A percentile compares a stretch with the other conserved stretches of the same genome.
phyloP scores from a whole-genome alignment of 1,140 invertebrate species.

The Melitaea cinxia region DNA sequence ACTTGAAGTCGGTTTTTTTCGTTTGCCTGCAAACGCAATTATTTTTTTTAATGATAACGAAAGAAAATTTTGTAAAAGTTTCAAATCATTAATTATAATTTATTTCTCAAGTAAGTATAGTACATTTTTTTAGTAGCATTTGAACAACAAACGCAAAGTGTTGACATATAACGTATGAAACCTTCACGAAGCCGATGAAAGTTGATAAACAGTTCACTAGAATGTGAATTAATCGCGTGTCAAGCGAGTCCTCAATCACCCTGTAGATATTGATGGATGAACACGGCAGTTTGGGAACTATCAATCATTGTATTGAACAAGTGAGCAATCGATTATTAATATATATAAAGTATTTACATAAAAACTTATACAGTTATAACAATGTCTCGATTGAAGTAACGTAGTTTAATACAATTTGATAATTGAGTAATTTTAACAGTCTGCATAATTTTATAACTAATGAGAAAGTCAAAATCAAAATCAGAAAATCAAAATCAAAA shows the following conservation, averaged over 20 bases:
- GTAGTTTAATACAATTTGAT: too few relatives aligned
- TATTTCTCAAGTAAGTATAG: not conserved
- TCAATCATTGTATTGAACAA: conserved; percentile 25
- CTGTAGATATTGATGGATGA: conserved; percentile 20
- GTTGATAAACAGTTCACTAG: conserved; percentile 17
- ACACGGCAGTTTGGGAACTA: conserved; percentile 22
- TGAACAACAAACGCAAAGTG: not conserved
- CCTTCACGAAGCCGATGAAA: conserved; percentile 5
- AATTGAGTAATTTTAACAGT: too few relatives aligned
- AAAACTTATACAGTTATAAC: not conserved
- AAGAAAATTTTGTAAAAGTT: too few relatives aligned
- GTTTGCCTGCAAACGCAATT: too few relatives aligned
- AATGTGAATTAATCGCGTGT: conserved; percentile 27
- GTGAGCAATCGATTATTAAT: conserved; percentile 18
- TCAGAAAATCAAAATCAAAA: too few relatives aligned
- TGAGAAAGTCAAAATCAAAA: too few relatives aligned
- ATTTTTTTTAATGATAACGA: too few relatives aligned
- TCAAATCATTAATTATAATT: too few relatives aligned
- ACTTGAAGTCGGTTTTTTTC: too few relatives aligned
- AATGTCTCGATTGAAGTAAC: not conserved
- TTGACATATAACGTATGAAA: not conserved
- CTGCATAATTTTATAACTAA: too few relatives aligned
- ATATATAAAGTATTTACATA: not conserved
- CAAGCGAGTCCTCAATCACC: conserved; percentile 30
- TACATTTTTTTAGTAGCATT: not conserved